phyloP scores from a whole-genome alignment of 92 coral and sea anemone species.

The Porites evermanni region DNA sequence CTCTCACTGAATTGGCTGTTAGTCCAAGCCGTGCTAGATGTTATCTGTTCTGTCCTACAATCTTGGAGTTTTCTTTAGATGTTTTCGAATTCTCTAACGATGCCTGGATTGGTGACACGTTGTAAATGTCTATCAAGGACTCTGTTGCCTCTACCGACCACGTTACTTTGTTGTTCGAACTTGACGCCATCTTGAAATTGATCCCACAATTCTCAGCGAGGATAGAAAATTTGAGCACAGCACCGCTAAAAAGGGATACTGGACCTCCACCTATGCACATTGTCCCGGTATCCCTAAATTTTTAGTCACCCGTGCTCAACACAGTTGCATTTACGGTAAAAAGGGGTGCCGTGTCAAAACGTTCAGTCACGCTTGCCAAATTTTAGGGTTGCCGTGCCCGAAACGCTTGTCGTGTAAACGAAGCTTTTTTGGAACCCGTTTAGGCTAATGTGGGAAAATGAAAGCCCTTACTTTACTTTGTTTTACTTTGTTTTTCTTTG shows the following conservation, averaged over 20 bases:
- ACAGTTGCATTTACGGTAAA: not conserved
- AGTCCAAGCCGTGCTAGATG: too few relatives aligned
- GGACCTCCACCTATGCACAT: not conserved
- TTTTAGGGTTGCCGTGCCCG: not conserved
- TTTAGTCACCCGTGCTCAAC: not conserved
- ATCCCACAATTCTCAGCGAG: not conserved
- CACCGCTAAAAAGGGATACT: not conserved
- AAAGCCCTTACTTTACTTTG: too few relatives aligned
- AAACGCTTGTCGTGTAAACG: conserved; percentile 9
- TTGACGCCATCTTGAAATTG: not conserved
- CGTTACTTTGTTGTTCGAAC: not conserved
- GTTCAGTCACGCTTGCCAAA: not conserved
- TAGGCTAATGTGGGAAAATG: too few relatives aligned
- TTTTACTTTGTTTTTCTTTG: too few relatives aligned
- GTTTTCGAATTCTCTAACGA: not conserved
- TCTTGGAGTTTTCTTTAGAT: not conserved
- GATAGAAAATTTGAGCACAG: not conserved
- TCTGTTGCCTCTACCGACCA: not conserved
- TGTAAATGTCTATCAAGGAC: too few relatives aligned
- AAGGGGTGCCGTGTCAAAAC: not conserved
- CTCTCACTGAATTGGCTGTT: too few relatives aligned
- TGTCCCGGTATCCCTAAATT: not conserved
- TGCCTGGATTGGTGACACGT: not conserved
- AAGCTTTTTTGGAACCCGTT: too few relatives aligned
- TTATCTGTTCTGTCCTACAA: too few relatives aligned